Conservation (phyloP, 2,888 invertebrate species). For the Hypselothyrea guttata region DNA sequence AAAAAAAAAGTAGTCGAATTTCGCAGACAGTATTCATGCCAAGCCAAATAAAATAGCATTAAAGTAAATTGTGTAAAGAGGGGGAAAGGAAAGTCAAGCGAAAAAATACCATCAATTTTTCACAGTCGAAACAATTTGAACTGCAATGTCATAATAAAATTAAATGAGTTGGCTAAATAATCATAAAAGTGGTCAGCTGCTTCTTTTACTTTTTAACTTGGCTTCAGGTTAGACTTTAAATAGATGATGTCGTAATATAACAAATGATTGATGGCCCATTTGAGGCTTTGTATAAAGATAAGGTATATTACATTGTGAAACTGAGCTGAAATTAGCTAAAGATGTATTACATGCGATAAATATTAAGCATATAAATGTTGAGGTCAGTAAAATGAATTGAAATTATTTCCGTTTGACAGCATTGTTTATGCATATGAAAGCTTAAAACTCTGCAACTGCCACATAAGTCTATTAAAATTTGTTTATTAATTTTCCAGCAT, state of each 20-base stretch:
- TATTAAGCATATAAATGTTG: too few species aligned
- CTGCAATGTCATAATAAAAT: conserved; percentile 68
- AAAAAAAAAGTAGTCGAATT: not conserved
- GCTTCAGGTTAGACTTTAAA: not conserved
- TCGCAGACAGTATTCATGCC: not conserved
- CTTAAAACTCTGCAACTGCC: too few species aligned
- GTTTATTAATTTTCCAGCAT: too few species aligned
- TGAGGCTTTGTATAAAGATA: not conserved
- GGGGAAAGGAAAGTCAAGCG: conserved; percentile 19
- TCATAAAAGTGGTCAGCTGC: conserved; percentile 9
- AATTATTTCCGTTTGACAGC: too few species aligned
- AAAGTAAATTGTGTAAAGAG: conserved; percentile 21
- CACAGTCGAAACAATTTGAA: conserved; percentile 46
- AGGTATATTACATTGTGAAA: too few species aligned
- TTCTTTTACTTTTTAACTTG: not conserved
- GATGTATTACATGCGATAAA: too few species aligned
- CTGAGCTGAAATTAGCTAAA: too few species aligned
- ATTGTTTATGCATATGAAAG: too few species aligned
- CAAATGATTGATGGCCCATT: conserved; percentile 33
- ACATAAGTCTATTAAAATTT: too few species aligned
- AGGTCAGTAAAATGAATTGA: too few species aligned
- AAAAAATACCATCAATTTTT: conserved; percentile 52
- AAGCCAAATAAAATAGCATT: conserved; percentile 5
- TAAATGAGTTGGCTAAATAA: conserved; percentile 48
- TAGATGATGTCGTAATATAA: conserved; percentile 13